Evolutionary conservation across 2,797 vertebrate species (phyloP), one percentile per base, ranked within the genome.

Genomic region (Sebastes cheni): DNA sequence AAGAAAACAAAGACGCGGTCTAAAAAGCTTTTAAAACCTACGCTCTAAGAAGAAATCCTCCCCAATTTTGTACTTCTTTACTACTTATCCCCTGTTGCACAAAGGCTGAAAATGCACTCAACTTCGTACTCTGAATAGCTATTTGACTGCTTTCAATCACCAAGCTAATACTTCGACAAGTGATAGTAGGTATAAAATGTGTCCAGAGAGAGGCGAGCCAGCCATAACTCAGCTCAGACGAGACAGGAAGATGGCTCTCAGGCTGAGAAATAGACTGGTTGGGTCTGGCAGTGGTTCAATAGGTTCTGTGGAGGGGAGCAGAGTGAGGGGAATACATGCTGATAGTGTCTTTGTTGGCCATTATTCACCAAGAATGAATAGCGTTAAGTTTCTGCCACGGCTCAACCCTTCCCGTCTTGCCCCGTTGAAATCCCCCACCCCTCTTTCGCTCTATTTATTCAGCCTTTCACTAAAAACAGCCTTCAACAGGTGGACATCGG

Each of bases 361-460:
- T 91, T 88, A 91, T 91, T 88, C 90, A 91, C 75, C 65, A 25
- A 77, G 85, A 86, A 88, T 93, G 92, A 94, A 90, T 89, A 84
- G 92, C 86, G 86, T 90, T 90, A 90, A 82, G 89, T 90, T 88
- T 72, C 75, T 72, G 75, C 80, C 77, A 56, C 22, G 75, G 71
- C 77, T 84, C 72, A 29, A 34, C 74, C 86, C 52, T 79, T 85
- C 83, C 80, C 78, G 34, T 80, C 76, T 75, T 80, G 12, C 77
- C 27, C 69, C 39, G 59, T 34, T 59, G 67, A 81, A 80, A 70
- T 68, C 72, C 27, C 39, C 77, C 72, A 59, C 30, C 59, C 10
- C 64, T 56, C 72, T 10, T 60, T 23, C 73, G 20, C 70, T 84
- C 39, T 13, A 72, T 88, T 90, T 83, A 78, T 83, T 75, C 80